Conservation (phyloP, 2,797 vertebrate genomes). For the Xyrichtys novacula region DNA sequence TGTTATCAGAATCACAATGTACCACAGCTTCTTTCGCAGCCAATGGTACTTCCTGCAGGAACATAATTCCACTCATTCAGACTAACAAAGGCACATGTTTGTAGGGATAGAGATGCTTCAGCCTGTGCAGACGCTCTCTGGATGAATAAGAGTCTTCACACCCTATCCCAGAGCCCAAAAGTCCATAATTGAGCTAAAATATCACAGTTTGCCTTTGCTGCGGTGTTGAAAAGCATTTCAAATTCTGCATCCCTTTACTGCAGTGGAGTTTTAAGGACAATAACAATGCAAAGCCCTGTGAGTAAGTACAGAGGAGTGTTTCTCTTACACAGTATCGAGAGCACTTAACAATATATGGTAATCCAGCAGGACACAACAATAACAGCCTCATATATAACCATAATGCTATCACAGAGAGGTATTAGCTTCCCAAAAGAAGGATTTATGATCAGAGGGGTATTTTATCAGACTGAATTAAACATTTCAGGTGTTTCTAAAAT, state of each 20-base stretch:
- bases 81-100: conserved; percentile 20
- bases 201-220: conserved; percentile 36
- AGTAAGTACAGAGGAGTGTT: conserved; percentile 4
- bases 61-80: conserved; percentile 29
- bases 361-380: conserved; percentile 18
- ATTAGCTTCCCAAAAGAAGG: conserved; percentile 2
- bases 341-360: conserved; percentile 21
- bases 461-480: conserved; percentile 6
- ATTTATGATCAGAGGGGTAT: neutral
- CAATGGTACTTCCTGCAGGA: conserved; percentile 12
- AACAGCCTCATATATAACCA: conserved; percentile 5
- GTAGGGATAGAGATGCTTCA: conserved; percentile 23
- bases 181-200: conserved; percentile 47
- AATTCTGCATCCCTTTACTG: conserved; percentile 30
- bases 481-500: neutral
- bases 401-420: neutral
- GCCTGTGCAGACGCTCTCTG: conserved; percentile 22
- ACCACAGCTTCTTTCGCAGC: conserved; percentile 13
- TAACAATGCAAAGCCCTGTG: conserved; percentile 33
- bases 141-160: conserved; percentile 20
- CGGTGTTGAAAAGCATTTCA: conserved; percentile 15
- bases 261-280: conserved; percentile 34
- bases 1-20: neutral
- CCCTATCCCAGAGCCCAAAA: conserved; percentile 18
- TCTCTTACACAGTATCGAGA: conserved; percentile 14